phyloP scores from a whole-genome alignment of 2,113 vertebrate species.

The Xiphophorus maculatus region DNA sequence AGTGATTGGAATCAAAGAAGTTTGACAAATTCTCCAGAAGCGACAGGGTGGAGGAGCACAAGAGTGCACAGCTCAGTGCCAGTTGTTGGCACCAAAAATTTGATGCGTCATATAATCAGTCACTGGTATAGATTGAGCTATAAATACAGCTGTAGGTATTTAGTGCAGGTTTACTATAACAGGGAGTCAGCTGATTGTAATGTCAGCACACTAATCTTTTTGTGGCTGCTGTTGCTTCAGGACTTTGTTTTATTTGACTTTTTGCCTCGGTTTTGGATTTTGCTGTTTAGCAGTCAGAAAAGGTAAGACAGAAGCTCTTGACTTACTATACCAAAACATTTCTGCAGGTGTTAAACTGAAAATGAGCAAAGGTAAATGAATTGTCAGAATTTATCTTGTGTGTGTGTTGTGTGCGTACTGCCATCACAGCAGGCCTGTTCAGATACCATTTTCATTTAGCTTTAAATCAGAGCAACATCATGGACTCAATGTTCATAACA shows the following conservation, averaged over 20 bases:
- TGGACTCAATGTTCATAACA: conserved; percentile 9
- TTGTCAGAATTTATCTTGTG: conserved; percentile 18
- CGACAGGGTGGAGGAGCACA: not conserved
- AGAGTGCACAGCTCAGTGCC: not conserved
- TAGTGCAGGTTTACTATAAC: conserved; percentile 63
- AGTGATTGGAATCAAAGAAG: not conserved
- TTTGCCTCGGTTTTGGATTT: conserved; percentile 47
- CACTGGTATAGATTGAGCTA: conserved; percentile 58
- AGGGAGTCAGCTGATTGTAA: conserved; percentile 66
- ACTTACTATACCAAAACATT: not conserved
- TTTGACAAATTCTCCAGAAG: not conserved
- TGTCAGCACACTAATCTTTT: conserved; percentile 53
- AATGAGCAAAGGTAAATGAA: conserved; percentile 1
- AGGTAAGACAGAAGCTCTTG: conserved; percentile 40
- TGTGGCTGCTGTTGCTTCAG: conserved; percentile 42
- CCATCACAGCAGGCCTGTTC: conserved; percentile 3
- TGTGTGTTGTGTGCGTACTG: conserved; percentile 24
- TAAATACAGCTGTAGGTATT: conserved; percentile 71
- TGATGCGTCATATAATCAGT: conserved; percentile 47
- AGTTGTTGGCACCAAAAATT: conserved; percentile 22
- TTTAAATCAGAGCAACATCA: conserved; percentile 8
- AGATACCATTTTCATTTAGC: conserved; percentile 10
- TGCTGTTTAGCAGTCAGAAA: conserved; percentile 37
- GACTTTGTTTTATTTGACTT: conserved; percentile 38
- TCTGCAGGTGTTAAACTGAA: not conserved